These are phyloP conservation scores for Atrichornis clamosus DNA, from an alignment of 2,113 vertebrate genomes.

Conservation along the genomic window DNA sequence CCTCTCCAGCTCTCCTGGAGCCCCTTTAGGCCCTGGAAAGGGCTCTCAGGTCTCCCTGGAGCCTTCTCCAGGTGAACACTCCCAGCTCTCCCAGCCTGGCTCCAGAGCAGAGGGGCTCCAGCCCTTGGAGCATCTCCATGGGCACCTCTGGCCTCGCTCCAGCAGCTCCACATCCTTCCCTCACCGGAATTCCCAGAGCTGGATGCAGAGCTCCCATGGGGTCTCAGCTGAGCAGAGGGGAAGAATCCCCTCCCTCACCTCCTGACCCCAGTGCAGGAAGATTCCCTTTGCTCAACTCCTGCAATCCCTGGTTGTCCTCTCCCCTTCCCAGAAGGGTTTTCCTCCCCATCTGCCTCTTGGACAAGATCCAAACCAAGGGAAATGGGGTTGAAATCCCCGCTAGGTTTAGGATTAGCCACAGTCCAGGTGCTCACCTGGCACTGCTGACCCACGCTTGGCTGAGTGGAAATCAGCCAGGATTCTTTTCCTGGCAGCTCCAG, in stretches of 20 bases:
- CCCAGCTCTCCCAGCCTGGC: neutral
- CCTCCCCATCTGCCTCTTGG: accelerated
- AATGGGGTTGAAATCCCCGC: neutral
- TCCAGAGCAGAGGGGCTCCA: neutral
- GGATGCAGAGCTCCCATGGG: neutral
- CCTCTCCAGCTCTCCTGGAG: neutral
- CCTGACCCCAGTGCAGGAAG: neutral
- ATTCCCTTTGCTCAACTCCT: neutral
- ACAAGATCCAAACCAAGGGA: accelerated
- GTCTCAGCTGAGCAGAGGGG: neutral
- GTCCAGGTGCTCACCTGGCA: neutral
- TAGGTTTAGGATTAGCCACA: accelerated
- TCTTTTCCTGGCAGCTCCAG: neutral
- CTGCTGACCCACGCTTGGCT: neutral
- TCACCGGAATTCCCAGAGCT: neutral
- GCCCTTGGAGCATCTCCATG: neutral
- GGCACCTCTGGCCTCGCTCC: neutral
- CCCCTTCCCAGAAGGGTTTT: neutral
- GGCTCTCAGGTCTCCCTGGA: neutral
- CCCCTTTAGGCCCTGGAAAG: accelerated
- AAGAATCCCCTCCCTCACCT: neutral
- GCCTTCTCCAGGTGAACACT: neutral
- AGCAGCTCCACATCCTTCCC: neutral
- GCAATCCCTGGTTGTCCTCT: neutral
- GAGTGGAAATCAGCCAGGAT: too few relatives aligned